A percentile compares a stretch with the other conserved stretches of the same genome.
Conservation (phyloP, 2,113 vertebrate genomes). For the Corynorhinus townsendii region DNA sequence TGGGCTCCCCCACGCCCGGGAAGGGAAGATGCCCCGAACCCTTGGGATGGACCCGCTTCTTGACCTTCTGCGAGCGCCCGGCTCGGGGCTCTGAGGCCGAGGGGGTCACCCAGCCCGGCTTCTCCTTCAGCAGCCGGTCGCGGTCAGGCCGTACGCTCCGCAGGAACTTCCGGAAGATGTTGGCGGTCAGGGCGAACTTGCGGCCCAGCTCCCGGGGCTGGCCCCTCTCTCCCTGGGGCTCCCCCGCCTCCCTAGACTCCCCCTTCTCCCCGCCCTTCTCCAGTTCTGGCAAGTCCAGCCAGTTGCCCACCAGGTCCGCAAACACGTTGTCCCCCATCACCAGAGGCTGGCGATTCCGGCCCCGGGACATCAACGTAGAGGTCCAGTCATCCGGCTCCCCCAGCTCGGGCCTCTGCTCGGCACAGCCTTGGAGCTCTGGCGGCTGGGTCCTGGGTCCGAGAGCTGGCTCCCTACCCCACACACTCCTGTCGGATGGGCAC, state of each 20-base stretch:
- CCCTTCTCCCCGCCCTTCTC: constrained; percentile 83
- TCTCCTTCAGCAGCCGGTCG: constrained; percentile 93
- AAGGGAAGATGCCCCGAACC: constrained; percentile 88
- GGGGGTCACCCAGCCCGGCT: constrained; percentile 88
- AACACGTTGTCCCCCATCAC: constrained; percentile 96
- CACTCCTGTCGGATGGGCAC: neutral
- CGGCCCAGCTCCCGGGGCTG: constrained; percentile 90
- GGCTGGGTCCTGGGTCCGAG: neutral
- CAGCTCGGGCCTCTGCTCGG: neutral
- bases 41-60: constrained; percentile 86
- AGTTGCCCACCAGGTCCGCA: constrained; percentile 97
- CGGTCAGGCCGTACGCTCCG: constrained; percentile 92
- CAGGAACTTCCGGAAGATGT: constrained; percentile 96
- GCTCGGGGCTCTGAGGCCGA: constrained; percentile 78
- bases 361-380: constrained; percentile 92
- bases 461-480: neutral
- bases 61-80: constrained; percentile 87
- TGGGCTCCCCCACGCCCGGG: constrained; percentile 77
- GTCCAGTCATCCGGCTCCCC: constrained; percentile 92
- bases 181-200: constrained; percentile 93
- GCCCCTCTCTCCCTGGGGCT: constrained; percentile 71
- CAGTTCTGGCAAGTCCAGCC: constrained; percentile 94
- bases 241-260: constrained; percentile 73
- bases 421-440: neutral
- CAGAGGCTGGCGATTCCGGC: constrained; percentile 93